A percentile compares a stretch with the other conserved stretches of the same genome.
Conservation (phyloP, 2,797 vertebrate species). For the Urosaurus nigricauda region DNA sequence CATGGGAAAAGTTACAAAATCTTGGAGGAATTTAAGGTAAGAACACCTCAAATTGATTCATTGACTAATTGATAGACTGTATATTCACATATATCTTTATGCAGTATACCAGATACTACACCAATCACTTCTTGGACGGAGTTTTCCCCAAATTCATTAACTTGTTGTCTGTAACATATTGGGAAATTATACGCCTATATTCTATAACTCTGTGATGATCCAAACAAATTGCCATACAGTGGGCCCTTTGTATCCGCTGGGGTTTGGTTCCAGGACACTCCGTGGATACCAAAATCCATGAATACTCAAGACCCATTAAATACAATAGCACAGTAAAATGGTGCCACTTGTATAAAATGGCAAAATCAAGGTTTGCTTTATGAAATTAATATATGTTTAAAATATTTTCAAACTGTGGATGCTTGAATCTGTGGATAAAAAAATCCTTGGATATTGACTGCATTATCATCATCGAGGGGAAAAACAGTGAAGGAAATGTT, state of each 20-base stretch:
- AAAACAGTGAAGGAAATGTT: background rate
- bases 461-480: no score
- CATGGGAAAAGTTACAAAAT: conserved; percentile 98
- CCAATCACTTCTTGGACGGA: conserved; percentile 34
- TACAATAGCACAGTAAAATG: no score
- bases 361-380: no score
- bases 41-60: conserved; percentile 65
- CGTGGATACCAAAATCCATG: no score
- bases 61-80: conserved; percentile 53
- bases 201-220: background rate
- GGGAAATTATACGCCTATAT: background rate
- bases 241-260: no score
- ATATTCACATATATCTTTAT: background rate
- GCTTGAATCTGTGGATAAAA: no score
- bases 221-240: background rate
- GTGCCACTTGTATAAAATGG: no score
- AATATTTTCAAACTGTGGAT: no score
- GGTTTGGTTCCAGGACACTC: no score
- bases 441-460: no score
- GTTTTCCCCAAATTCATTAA: conserved; percentile 26
- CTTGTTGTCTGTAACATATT: conserved; percentile 26
- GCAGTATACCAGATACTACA: background rate
- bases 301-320: no score
- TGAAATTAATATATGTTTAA: no score
- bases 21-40: conserved; percentile 99